Conservation (phyloP, 2,113 vertebrate genomes). For the Suncus etruscus region DNA sequence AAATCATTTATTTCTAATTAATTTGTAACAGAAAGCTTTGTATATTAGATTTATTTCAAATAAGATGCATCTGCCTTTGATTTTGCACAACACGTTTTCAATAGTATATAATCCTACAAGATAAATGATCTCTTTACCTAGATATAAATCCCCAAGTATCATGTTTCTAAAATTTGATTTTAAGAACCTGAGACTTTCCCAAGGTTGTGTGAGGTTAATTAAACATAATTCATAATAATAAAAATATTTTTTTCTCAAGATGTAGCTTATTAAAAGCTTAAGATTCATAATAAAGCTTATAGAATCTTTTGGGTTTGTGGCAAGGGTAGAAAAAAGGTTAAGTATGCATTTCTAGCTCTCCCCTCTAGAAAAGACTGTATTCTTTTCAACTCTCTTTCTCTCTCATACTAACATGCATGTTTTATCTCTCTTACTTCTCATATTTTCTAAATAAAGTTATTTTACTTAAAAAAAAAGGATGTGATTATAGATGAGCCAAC, state of each 20-base stretch:
- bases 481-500: not conserved
- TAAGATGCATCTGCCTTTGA: constrained; percentile 75
- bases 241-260: constrained; percentile 45
- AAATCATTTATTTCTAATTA: constrained; percentile 56
- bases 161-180: constrained; percentile 72
- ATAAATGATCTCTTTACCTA: constrained; percentile 73
- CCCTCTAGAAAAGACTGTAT: too few species aligned
- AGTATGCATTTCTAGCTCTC: not conserved
- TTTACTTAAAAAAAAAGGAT: too few species aligned
- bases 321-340: not conserved
- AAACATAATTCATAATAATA: constrained; percentile 71
- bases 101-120: constrained; percentile 69
- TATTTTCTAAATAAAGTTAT: too few species aligned
- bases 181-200: constrained; percentile 54
- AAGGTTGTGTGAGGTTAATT: constrained; percentile 72
- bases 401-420: too few species aligned
- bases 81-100: constrained; percentile 57
- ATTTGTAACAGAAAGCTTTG: constrained; percentile 57
- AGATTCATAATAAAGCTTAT: not conserved
- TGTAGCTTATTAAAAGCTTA: constrained; percentile 56
- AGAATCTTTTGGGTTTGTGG: not conserved
- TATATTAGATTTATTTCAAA: constrained; percentile 56
- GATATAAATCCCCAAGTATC: constrained; percentile 65
- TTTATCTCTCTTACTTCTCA: too few species aligned
- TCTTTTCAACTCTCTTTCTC: too few species aligned